Percentiles rank a stretch among this genome's conserved stretches.
Conservation (phyloP, 2,888 invertebrate genomes). For the Carcina quercana region DNA sequence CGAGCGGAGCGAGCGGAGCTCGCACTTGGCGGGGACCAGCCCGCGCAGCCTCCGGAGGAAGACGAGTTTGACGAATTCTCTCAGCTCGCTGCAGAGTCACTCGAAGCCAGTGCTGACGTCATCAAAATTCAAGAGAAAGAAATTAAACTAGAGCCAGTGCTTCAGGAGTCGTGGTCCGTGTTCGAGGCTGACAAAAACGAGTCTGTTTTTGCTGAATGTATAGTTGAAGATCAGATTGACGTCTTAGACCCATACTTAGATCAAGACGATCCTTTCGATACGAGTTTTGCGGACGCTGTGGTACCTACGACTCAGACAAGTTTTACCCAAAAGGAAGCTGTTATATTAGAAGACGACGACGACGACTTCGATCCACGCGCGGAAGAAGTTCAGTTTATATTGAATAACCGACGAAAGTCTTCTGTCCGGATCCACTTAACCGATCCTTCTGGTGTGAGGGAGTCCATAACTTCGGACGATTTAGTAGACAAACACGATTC, state of each 20-base stretch:
- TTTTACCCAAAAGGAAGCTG: slow-evolving; percentile 55
- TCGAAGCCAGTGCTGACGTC: slow-evolving; percentile 73
- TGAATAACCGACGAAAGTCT: slow-evolving; percentile 63
- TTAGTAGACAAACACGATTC: slow-evolving; percentile 53
- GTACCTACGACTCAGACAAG: slow-evolving; percentile 66
- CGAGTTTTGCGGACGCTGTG: slow-evolving; percentile 86
- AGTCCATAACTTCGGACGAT: slow-evolving; percentile 72
- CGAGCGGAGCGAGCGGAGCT: slow-evolving; percentile 18
- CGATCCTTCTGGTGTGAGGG: slow-evolving; percentile 76
- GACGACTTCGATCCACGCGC: slow-evolving; percentile 79
- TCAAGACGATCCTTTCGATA: slow-evolving; percentile 89
- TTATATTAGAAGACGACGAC: slow-evolving; percentile 62
- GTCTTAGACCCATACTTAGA: slow-evolving; percentile 64
- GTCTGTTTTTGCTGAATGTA: slow-evolving; percentile 57
- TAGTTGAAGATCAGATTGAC: slow-evolving; percentile 63
- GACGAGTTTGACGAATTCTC: slow-evolving; percentile 86
- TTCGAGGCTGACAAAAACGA: slow-evolving; percentile 74
- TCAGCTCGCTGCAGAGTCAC: slow-evolving; percentile 84
- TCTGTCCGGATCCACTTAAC: slow-evolving; percentile 77
- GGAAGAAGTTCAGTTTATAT: slow-evolving; percentile 63
- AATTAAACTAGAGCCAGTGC: slow-evolving; percentile 54
- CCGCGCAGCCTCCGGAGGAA: slow-evolving; percentile 47
- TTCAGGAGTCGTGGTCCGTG: slow-evolving; percentile 78
- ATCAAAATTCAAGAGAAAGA: slow-evolving; percentile 54
- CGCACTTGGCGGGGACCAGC: slow-evolving; percentile 18